Evolutionary conservation across 2,797 vertebrate genomes (phyloP).

Genomic region (Brachymystax lenok): DNA sequence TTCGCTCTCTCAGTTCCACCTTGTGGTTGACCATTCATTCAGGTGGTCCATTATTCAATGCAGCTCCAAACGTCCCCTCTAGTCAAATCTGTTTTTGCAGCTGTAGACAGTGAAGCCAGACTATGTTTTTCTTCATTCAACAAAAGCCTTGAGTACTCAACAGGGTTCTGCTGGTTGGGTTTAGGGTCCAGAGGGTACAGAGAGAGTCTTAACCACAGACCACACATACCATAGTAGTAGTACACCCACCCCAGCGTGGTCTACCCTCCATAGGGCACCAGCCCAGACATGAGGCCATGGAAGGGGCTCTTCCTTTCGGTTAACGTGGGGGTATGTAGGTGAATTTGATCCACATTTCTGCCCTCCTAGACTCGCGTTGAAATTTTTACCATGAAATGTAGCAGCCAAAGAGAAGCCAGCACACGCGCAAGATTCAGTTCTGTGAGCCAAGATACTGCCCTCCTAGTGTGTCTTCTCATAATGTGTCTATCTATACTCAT

Average conservation of each 20-base stretch:
- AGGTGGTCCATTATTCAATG: conserved; percentile 23
- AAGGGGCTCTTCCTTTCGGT: conserved; percentile 13
- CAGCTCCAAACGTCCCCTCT: conserved; percentile 24
- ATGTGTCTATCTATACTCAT: not conserved
- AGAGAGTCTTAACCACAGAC: conserved; percentile 35
- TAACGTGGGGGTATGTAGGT: not conserved
- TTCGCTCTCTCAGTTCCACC: conserved; percentile 9
- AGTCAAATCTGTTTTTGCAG: conserved; percentile 61
- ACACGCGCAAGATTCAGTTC: too few relatives aligned
- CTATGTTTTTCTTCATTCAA: conserved; percentile 48
- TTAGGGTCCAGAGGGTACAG: conserved; percentile 13
- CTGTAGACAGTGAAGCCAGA: conserved; percentile 51
- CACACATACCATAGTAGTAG: conserved; percentile 7
- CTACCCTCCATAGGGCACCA: not conserved
- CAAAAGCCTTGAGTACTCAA: conserved; percentile 41
- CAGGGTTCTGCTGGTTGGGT: conserved; percentile 28
- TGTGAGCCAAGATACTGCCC: not conserved
- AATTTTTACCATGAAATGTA: too few relatives aligned
- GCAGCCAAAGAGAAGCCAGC: too few relatives aligned
- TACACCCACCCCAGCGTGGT: not conserved
- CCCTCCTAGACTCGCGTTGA: not conserved
- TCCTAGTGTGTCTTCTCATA: not conserved
- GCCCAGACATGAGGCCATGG: not conserved
- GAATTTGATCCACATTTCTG: not conserved
- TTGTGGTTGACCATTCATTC: conserved; percentile 26